phyloP scores from a whole-genome alignment of 2,888 invertebrate genomes.

The Exocentrus adspersus region DNA sequence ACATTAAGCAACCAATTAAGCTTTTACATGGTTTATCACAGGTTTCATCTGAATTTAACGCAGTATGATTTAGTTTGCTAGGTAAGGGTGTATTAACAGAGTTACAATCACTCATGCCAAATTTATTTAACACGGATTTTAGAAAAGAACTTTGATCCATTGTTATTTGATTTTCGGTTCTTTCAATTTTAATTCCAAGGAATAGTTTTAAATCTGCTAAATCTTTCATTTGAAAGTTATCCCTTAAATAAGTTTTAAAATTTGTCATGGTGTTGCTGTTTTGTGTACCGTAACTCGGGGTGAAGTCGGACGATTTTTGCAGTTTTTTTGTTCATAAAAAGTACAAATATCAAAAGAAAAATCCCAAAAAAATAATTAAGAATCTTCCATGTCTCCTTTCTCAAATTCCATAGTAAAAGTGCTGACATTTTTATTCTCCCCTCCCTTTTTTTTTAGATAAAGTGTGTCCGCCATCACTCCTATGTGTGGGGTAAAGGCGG shows the following conservation, averaged over 20 bases:
- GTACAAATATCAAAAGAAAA: neutral
- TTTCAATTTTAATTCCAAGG: slow-evolving; percentile 32
- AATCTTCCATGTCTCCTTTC: neutral
- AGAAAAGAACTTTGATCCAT: slow-evolving; percentile 35
- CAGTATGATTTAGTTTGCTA: slow-evolving; percentile 43
- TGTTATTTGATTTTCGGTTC: slow-evolving; percentile 1
- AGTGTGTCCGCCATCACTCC: neutral
- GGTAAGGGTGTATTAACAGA: slow-evolving; percentile 42
- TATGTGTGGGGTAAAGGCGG: neutral
- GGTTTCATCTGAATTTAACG: slow-evolving; percentile 44
- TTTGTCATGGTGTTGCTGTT: neutral
- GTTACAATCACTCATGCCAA: slow-evolving; percentile 45
- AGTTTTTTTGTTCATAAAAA: neutral
- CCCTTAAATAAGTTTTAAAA: neutral
- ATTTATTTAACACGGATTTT: slow-evolving; percentile 45
- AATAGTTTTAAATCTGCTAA: neutral
- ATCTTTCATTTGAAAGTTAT: neutral
- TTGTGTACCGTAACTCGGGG: neutral
- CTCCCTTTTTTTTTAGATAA: neutral
- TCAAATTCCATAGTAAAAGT: neutral
- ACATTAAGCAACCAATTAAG: slow-evolving; percentile 41
- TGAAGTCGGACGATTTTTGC: slow-evolving; percentile 2
- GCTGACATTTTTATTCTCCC: neutral
- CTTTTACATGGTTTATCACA: slow-evolving; percentile 44
- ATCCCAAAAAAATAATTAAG: neutral